Percentiles rank a stretch among this genome's conserved stretches.
phyloP scores from a whole-genome alignment of 1,140 invertebrate genomes.

The Nasonia giraulti region DNA sequence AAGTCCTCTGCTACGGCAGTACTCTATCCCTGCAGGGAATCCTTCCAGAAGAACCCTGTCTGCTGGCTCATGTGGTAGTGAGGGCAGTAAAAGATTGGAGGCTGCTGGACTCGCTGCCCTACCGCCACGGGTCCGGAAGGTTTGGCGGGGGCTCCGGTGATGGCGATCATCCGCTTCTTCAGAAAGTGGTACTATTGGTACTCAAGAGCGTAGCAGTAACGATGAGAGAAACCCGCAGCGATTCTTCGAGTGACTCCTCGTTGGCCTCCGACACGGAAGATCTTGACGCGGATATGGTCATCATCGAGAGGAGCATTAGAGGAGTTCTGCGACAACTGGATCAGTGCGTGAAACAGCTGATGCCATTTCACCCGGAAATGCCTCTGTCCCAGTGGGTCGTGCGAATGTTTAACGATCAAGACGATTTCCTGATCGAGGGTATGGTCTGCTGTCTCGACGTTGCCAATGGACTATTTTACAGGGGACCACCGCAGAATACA shows the following conservation, averaged over 20 bases:
- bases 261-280: slow-evolving; percentile 88
- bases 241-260: slow-evolving; percentile 87
- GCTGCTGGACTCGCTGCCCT: slow-evolving; percentile 82
- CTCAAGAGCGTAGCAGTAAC: slow-evolving; percentile 92
- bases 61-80: slow-evolving; percentile 86
- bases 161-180: slow-evolving; percentile 81
- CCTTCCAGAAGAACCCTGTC: slow-evolving; percentile 89
- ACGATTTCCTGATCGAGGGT: slow-evolving; percentile 92
- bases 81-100: slow-evolving; percentile 89
- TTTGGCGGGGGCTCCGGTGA: slow-evolving; percentile 76
- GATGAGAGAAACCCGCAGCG: slow-evolving; percentile 90
- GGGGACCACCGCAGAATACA: slow-evolving; percentile 82
- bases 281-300: slow-evolving; percentile 90
- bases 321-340: slow-evolving; percentile 89
- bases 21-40: slow-evolving; percentile 90
- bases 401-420: slow-evolving; percentile 91
- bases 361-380: slow-evolving; percentile 91
- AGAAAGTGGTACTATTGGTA: slow-evolving; percentile 89
- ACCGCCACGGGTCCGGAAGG: slow-evolving; percentile 73
- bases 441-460: slow-evolving; percentile 94
- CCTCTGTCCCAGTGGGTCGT: slow-evolving; percentile 91
- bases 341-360: slow-evolving; percentile 84
- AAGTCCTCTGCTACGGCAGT: slow-evolving; percentile 91
- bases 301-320: slow-evolving; percentile 88
- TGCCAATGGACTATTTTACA: slow-evolving; percentile 87